phyloP scores from a whole-genome alignment of 2,888 invertebrate genomes.

The Eumacrocentrus americanus region DNA sequence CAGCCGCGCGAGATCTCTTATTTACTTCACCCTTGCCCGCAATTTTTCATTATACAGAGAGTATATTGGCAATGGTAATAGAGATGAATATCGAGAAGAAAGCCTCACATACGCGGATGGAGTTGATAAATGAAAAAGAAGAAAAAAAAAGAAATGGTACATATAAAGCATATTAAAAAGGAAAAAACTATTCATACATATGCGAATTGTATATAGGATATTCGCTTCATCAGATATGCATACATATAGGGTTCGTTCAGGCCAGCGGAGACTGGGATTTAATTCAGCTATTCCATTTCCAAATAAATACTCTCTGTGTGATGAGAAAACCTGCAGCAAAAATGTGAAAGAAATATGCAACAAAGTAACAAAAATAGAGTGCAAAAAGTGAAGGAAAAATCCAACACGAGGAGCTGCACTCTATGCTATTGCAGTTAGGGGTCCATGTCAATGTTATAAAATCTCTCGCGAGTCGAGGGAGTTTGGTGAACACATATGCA shows the following conservation, averaged over 20 bases:
- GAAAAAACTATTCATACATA: background rate
- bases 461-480: background rate
- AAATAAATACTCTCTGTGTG: conserved; percentile 5
- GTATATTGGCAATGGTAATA: background rate
- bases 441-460: background rate
- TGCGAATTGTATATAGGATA: background rate
- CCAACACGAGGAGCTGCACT: background rate
- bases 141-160: background rate
- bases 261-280: conserved; percentile 1
- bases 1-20: conserved; percentile 8
- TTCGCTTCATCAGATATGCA: background rate
- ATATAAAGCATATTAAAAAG: background rate
- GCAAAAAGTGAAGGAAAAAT: conserved; percentile 6
- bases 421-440: background rate
- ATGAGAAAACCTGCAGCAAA: background rate
- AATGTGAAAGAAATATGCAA: conserved; percentile 4
- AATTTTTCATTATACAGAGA: background rate
- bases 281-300: conserved; percentile 16
- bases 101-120: too few species aligned
- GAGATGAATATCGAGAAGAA: background rate
- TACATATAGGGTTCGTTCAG: background rate
- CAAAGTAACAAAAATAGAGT: conserved; percentile 5
- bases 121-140: background rate
- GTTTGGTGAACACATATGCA: background rate
- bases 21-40: background rate